Percentiles rank a stretch among this genome's conserved stretches.
Evolutionary conservation across 2,888 invertebrate genomes (phyloP).

Genomic region (Herminia tarsipennalis): DNA sequence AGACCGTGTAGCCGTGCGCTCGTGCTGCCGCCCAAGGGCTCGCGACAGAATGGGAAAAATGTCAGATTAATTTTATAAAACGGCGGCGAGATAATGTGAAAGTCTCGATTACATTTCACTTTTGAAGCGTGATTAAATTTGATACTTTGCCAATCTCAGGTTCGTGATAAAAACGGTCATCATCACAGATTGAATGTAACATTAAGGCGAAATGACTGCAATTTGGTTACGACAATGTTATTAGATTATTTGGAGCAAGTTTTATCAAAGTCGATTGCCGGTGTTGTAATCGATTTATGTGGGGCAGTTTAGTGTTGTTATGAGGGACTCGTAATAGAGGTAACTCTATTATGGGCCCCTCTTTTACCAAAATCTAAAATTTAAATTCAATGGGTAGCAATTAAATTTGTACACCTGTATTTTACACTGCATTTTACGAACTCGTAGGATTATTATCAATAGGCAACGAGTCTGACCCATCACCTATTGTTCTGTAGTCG

Average conservation of each 20-base stretch:
- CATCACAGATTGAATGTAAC: conserved; percentile 31
- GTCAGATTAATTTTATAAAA: conserved; percentile 37
- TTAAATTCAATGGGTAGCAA: too few relatives aligned
- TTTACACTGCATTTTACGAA: too few relatives aligned
- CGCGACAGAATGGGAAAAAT: conserved; percentile 32
- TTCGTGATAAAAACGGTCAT: conserved; percentile 33
- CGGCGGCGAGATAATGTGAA: conserved; percentile 39
- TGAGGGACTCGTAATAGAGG: neutral
- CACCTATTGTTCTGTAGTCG: too few relatives aligned
- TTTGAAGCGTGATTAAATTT: conserved; percentile 42
- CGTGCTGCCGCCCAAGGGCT: conserved; percentile 41
- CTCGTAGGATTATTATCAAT: too few relatives aligned
- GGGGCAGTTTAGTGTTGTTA: conserved; percentile 15
- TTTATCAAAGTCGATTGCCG: conserved; percentile 22
- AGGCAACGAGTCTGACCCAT: too few relatives aligned
- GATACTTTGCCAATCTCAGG: conserved; percentile 38
- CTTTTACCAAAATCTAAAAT: too few relatives aligned
- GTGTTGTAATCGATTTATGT: conserved; percentile 24
- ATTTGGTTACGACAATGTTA: conserved; percentile 24
- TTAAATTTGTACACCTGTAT: too few relatives aligned
- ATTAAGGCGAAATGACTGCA: conserved; percentile 27
- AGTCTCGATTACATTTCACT: conserved; percentile 35
- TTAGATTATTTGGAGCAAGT: conserved; percentile 26
- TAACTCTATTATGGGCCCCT: too few relatives aligned
- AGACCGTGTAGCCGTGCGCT: conserved; percentile 56